A percentile compares a stretch with the other conserved stretches of the same genome.
These are phyloP conservation scores for Sminthurides aquaticus DNA, from an alignment of 2,888 invertebrate genomes.

Conservation along the genomic window DNA sequence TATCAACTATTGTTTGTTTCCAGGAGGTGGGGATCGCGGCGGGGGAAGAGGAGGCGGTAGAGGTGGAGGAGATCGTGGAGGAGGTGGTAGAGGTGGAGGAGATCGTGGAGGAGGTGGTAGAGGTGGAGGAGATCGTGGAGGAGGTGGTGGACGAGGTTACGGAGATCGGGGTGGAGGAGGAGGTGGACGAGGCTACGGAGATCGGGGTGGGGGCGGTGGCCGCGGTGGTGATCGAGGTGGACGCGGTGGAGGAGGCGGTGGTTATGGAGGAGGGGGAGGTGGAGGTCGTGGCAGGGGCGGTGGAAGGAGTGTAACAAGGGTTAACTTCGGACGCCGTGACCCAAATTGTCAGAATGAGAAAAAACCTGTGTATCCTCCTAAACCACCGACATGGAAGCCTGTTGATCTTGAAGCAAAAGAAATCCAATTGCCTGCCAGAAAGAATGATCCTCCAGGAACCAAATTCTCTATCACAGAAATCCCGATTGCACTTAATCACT, in stretches of 20 bases:
- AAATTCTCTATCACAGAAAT: not conserved
- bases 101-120: not conserved
- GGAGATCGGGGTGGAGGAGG: slow-evolving; percentile 10
- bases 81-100: slow-evolving; percentile 1
- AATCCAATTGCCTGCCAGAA: slow-evolving; percentile 8
- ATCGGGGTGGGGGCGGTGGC: slow-evolving; percentile 1
- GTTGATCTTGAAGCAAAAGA: slow-evolving; percentile 2
- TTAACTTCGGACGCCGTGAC: not conserved
- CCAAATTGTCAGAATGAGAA: not conserved
- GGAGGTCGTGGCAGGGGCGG: slow-evolving; percentile 6
- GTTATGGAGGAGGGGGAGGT: slow-evolving; percentile 5
- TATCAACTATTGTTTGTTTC: not conserved
- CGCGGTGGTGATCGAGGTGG: slow-evolving; percentile 2
- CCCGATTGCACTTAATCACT: slow-evolving; percentile 12
- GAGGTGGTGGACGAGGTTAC: slow-evolving; percentile 4
- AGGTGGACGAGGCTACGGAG: not conserved
- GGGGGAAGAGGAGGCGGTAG: slow-evolving; percentile 1
- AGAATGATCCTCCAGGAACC: not conserved
- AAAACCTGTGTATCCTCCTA: not conserved
- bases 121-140: not conserved
- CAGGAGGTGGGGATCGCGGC: slow-evolving; percentile 1
- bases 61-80: too few species aligned
- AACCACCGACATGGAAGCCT: not conserved
- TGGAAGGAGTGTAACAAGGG: not conserved
- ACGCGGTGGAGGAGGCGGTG: slow-evolving; percentile 1